These are phyloP conservation scores for Stramonita haemastoma DNA, from an alignment of 2,888 invertebrate species.

Conservation along the genomic window DNA sequence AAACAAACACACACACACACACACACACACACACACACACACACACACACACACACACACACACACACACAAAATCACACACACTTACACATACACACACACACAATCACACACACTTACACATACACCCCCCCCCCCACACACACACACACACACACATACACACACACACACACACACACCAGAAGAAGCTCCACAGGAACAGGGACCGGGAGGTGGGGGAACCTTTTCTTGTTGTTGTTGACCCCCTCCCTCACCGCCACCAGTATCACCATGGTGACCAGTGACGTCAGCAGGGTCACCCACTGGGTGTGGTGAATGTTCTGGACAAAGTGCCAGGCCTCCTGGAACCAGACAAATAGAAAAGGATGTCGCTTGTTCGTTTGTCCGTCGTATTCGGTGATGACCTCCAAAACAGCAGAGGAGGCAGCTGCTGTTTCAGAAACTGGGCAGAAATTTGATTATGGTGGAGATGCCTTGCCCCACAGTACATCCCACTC, in stretches of 20 bases:
- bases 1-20: not conserved
- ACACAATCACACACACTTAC: not conserved
- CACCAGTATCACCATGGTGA: conserved; percentile 83
- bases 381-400: no score
- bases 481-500: no score
- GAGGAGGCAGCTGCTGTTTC: no score
- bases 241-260: conserved; percentile 79
- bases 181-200: conserved; percentile 58
- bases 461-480: no score
- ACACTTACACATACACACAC: not conserved
- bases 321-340: no score
- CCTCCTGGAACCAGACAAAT: no score
- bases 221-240: conserved; percentile 54
- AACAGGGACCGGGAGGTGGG: conserved; percentile 49
- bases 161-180: not conserved
- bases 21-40: not conserved
- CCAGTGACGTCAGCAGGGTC: conserved; percentile 84
- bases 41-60: not conserved
- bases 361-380: no score
- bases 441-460: no score
- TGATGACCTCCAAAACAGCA: no score
- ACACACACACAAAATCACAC: not conserved
- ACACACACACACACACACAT: not conserved
- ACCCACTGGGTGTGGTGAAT: conserved; percentile 73
- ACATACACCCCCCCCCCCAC: no score